A percentile compares a stretch with the other conserved stretches of the same genome.
phyloP scores from a whole-genome alignment of 1,140 invertebrate species.

The Venustaconcha ellipsiformis region DNA sequence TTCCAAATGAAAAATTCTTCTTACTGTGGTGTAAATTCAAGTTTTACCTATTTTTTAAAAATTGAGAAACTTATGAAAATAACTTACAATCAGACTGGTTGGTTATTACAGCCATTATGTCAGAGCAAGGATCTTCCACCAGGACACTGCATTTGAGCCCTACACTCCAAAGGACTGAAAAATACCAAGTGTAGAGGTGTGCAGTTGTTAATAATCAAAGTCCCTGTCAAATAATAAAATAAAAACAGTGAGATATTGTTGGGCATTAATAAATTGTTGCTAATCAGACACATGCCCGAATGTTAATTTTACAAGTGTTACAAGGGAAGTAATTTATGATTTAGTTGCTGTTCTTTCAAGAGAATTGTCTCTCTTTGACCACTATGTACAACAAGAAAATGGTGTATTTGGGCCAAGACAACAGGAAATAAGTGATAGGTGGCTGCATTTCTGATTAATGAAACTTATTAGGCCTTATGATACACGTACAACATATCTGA shows the following conservation, averaged over 20 bases:
- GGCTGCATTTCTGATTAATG: too few relatives aligned
- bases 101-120: conserved; percentile 78
- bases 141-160: conserved; percentile 71
- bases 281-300: too few relatives aligned
- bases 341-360: background rate
- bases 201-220: background rate
- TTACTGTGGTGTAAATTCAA: background rate
- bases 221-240: background rate
- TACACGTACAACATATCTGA: background rate
- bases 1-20: background rate
- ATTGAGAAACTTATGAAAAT: background rate
- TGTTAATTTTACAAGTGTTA: background rate
- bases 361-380: too few relatives aligned
- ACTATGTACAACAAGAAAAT: too few relatives aligned
- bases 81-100: conserved; percentile 74
- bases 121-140: conserved; percentile 74
- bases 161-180: conserved; percentile 67
- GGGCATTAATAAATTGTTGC: background rate
- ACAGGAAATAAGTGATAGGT: too few relatives aligned
- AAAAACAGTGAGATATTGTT: background rate
- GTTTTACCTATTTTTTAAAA: background rate
- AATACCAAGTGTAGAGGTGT: background rate
- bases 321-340: background rate
- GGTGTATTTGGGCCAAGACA: too few relatives aligned
- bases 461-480: too few relatives aligned